Evolutionary conservation across 2,888 invertebrate genomes (phyloP).

Genomic region (Galerucella nymphaeae): DNA sequence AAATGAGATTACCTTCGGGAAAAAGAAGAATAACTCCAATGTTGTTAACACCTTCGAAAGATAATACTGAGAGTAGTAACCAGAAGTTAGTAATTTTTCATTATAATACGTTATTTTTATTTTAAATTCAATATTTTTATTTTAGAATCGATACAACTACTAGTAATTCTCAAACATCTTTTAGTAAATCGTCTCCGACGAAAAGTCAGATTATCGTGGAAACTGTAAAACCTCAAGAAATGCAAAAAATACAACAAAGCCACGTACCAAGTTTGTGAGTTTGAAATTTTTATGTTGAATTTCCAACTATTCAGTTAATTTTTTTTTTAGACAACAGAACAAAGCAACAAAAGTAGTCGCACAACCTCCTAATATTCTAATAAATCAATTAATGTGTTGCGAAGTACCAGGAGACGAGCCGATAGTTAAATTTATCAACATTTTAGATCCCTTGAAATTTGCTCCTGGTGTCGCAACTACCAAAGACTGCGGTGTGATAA

Average conservation of each 20-base stretch:
- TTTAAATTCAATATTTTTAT: conserved; percentile 22
- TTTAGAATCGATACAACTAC: conserved; percentile 62
- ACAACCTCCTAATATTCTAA: conserved; percentile 60
- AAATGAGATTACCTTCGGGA: conserved; percentile 94
- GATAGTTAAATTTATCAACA: conserved; percentile 61
- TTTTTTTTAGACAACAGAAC: conserved; percentile 40
- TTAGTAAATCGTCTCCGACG: conserved; percentile 81
- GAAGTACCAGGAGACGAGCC: conserved; percentile 64
- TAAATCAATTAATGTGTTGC: conserved; percentile 62
- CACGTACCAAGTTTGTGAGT: conserved; percentile 22
- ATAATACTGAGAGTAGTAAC: conserved; percentile 21
- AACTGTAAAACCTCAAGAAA: conserved; percentile 67
- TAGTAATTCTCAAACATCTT: conserved; percentile 70
- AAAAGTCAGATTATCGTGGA: conserved; percentile 86
- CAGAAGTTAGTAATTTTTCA: conserved; percentile 34
- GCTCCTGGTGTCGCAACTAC: conserved; percentile 57
- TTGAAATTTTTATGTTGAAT: neutral
- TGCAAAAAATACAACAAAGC: conserved; percentile 35
- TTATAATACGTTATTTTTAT: neutral
- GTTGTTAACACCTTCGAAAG: conserved; percentile 72
- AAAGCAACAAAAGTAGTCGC: conserved; percentile 43
- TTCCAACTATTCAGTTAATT: neutral
- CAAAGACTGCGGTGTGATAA: conserved; percentile 57
- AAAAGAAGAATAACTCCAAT: conserved; percentile 96
- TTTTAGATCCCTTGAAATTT: conserved; percentile 61